phyloP scores from a whole-genome alignment of 1,140 invertebrate genomes.

The Drosophila biarmipes region DNA sequence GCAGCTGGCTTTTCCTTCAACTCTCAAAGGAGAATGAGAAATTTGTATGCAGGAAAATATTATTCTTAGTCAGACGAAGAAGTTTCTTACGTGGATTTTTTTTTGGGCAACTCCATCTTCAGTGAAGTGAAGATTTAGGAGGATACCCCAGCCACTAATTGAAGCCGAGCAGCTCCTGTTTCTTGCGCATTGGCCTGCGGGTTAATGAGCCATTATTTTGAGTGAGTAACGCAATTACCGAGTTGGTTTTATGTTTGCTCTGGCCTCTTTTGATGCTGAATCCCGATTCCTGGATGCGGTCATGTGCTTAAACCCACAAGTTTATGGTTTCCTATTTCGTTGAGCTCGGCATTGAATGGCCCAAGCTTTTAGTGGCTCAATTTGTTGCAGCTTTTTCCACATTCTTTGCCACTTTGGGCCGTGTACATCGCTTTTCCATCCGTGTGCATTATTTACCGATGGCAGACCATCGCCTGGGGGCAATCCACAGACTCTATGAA shows the following conservation, averaged over 20 bases:
- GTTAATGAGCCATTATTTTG: slow-evolving; percentile 64
- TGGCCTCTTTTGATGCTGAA: not conserved
- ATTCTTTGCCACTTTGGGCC: not conserved
- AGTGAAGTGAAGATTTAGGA: slow-evolving; percentile 9
- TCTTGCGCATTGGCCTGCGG: slow-evolving; percentile 4
- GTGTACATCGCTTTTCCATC: slow-evolving; percentile 10
- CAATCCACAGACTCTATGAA: slow-evolving; percentile 24
- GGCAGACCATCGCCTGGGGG: slow-evolving; percentile 33
- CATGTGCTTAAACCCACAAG: slow-evolving; percentile 24
- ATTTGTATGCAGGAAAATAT: slow-evolving; percentile 8
- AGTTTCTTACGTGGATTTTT: not conserved
- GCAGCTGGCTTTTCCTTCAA: slow-evolving; percentile 17
- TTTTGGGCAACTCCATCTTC: not conserved
- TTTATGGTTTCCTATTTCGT: slow-evolving; percentile 25
- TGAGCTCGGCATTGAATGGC: slow-evolving; percentile 19
- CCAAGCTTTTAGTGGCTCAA: slow-evolving; percentile 27
- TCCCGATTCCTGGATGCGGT: slow-evolving; percentile 18
- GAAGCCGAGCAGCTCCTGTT: slow-evolving; percentile 17
- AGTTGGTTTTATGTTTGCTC: slow-evolving; percentile 16
- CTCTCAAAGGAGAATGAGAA: not conserved
- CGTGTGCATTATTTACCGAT: slow-evolving; percentile 42
- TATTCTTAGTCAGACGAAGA: slow-evolving; percentile 4
- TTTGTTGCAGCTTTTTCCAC: slow-evolving; percentile 28
- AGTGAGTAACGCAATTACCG: slow-evolving; percentile 66
- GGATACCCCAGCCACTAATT: slow-evolving; percentile 23